Evolutionary conservation across 2,888 invertebrate genomes (phyloP).

Genomic region (Muschampia plurimacula): DNA sequence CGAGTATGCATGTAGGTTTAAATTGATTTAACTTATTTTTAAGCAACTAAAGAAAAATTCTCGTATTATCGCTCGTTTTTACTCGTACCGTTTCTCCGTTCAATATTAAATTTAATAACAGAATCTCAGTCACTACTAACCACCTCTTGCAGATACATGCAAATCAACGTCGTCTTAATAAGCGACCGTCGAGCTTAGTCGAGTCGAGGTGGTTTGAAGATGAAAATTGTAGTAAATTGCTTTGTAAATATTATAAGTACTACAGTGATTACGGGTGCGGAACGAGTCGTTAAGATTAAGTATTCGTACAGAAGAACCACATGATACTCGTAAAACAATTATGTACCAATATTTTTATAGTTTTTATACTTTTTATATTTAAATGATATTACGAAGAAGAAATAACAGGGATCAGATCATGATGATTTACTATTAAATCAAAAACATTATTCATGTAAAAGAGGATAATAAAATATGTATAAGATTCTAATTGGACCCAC

Average conservation of each 20-base stretch:
- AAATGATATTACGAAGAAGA: too few relatives aligned
- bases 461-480: too few relatives aligned
- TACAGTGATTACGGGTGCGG: conserved; percentile 64
- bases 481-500: too few relatives aligned
- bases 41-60: neutral
- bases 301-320: conserved; percentile 4
- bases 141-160: conserved; percentile 15
- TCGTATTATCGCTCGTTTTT: too few relatives aligned
- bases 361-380: too few relatives aligned
- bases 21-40: too few relatives aligned
- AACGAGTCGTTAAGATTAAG: conserved; percentile 36
- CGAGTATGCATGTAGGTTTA: too few relatives aligned
- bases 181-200: conserved; percentile 20
- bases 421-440: too few relatives aligned
- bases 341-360: neutral
- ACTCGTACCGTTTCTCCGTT: neutral
- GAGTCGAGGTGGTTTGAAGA: conserved; percentile 39
- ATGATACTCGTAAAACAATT: neutral
- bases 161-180: conserved; percentile 29
- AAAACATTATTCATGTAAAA: too few relatives aligned
- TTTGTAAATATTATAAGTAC: conserved; percentile 63
- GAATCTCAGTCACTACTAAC: neutral
- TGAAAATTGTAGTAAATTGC: conserved; percentile 61
- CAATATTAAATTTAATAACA: conserved; percentile 24
- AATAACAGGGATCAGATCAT: too few relatives aligned